phyloP scores from a whole-genome alignment of 2,888 invertebrate genomes.

The Agonopterix alstromeriana region DNA sequence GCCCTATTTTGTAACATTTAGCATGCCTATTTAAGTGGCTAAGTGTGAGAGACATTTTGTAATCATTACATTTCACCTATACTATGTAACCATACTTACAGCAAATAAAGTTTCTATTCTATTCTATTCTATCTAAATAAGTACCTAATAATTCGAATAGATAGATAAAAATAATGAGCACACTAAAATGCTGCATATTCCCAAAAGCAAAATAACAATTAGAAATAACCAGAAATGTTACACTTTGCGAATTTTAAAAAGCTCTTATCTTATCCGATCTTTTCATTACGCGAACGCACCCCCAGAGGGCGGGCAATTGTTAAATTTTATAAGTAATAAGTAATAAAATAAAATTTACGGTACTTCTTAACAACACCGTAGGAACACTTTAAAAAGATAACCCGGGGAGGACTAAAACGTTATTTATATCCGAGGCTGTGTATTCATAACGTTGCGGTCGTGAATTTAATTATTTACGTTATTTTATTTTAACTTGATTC shows the following conservation, averaged over 20 bases:
- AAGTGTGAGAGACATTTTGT: too few relatives aligned
- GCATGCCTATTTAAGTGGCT: too few relatives aligned
- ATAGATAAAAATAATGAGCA: too few relatives aligned
- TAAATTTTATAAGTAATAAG: conserved; percentile 39
- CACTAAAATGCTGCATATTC: not conserved
- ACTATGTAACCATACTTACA: too few relatives aligned
- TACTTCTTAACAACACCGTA: conserved; percentile 33
- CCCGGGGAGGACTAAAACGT: conserved; percentile 45
- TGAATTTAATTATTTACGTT: not conserved
- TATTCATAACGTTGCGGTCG: conserved; percentile 40
- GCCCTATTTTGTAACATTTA: too few relatives aligned
- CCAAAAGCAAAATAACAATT: conserved; percentile 13
- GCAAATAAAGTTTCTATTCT: too few relatives aligned
- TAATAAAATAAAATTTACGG: conserved; percentile 55
- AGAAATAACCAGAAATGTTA: conserved; percentile 13
- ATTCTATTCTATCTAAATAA: too few relatives aligned
- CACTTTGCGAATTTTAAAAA: conserved; percentile 22
- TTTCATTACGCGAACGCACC: conserved; percentile 21
- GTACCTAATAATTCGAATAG: too few relatives aligned
- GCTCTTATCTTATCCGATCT: conserved; percentile 26
- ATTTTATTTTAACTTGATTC: not conserved
- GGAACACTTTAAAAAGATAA: conserved; percentile 46
- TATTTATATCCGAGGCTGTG: conserved; percentile 46
- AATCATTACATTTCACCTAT: too few relatives aligned
- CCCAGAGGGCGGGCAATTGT: conserved; percentile 29